Percentiles rank a stretch among this genome's conserved stretches.
Conservation (phyloP, 2,797 vertebrate genomes). For the Halcyon chelicuti region DNA sequence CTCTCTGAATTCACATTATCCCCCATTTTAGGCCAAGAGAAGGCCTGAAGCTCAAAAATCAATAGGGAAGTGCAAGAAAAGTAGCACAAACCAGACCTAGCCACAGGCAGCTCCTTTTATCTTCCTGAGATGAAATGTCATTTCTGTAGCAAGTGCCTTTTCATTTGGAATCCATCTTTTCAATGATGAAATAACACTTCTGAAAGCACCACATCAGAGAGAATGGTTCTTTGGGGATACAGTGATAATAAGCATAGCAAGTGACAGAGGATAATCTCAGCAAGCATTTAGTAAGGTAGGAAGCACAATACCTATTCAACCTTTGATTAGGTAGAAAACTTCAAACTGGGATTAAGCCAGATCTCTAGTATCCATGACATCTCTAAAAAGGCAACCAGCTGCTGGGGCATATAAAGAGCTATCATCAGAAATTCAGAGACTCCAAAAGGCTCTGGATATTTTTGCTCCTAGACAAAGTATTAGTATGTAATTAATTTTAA, state of each 20-base stretch:
- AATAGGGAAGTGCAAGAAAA: conserved; percentile 67
- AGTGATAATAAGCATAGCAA: conserved; percentile 48
- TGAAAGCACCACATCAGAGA: conserved; percentile 47
- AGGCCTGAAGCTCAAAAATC: conserved; percentile 55
- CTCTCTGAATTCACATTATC: conserved; percentile 40
- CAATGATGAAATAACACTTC: conserved; percentile 58
- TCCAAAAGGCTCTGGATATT: not conserved
- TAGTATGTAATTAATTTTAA: not conserved
- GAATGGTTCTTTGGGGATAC: conserved; percentile 4
- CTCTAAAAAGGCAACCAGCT: not conserved
- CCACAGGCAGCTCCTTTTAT: conserved; percentile 66
- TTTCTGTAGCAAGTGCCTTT: conserved; percentile 54
- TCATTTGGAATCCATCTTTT: conserved; percentile 63
- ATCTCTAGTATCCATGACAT: conserved; percentile 8
- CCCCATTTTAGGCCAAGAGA: conserved; percentile 5
- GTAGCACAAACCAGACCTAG: conserved; percentile 52
- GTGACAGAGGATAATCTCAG: conserved; percentile 60
- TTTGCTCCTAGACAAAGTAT: not conserved
- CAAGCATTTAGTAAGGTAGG: conserved; percentile 59
- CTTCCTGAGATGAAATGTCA: conserved; percentile 65
- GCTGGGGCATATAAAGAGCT: not conserved
- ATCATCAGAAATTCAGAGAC: not conserved
- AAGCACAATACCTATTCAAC: conserved; percentile 54
- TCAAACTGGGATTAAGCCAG: conserved; percentile 42
- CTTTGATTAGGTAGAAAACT: conserved; percentile 24